Evolutionary conservation across 2,888 invertebrate genomes (phyloP), one percentile per base, ranked within the genome.

Genomic region (Limenitis camilla): DNA sequence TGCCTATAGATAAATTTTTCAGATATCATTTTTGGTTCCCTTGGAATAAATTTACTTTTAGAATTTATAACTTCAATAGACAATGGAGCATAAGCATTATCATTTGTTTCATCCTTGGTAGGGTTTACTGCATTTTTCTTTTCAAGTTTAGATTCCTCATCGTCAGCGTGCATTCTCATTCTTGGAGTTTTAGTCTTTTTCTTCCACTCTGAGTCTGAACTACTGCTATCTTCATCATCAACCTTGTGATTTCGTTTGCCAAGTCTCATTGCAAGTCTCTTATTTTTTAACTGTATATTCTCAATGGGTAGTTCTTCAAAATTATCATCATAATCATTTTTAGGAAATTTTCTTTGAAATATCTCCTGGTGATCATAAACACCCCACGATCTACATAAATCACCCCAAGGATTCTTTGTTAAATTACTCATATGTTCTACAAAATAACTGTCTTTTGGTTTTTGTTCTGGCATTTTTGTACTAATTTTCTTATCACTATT

Each of bases 91-190:
- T 69, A 84, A 50, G 28, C 33, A 44, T 78, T 76, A 38, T 65
- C 67, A 35, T 69, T 66, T 30, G 62, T 62, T 44, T 57, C 60
- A 31, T 44, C 49, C 32, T n/a, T n/a, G n/a, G n/a, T n/a, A n/a
- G n/a, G n/a, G n/a, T n/a, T n/a, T n/a, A n/a, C n/a, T n/a, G n/a
- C n/a, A n/a, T n/a, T n/a, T n/a, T n/a, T n/a, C n/a, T n/a, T n/a
- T n/a, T n/a, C n/a, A n/a, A n/a, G 68, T 78, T 68, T 91, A 51
- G 91, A 90, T 74, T 94, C 94, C 76, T 94, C 93, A 69, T 95
- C 95, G 77, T 95, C 95, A n/a, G 95, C 95, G 75, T 93, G 94
- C 95, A 95, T 95, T 65, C 94, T 86, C 94, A 95, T 94, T 65
- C 93, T 82, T 6, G 93, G 92, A 42, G 90, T 78, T 79, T 93